Evolutionary conservation across 2,888 invertebrate genomes (phyloP), one percentile per base, ranked within the genome.

Genomic region (Elmis aenea): DNA sequence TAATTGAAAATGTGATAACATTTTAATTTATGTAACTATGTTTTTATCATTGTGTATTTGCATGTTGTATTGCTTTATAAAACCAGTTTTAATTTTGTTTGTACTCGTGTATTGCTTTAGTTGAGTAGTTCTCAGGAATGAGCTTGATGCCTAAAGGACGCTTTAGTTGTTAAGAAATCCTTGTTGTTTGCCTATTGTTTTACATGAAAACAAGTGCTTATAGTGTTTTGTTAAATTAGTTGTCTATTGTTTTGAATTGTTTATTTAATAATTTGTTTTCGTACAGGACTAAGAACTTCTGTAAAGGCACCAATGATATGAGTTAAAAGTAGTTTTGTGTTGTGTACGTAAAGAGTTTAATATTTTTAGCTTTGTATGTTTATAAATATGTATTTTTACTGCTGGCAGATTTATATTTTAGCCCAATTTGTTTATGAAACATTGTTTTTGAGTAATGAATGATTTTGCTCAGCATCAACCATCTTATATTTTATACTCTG

Each of bases 391-490:
- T 38, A 38, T n/a, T 38, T 42, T 54, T 50, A 55, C 55, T 57
- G 57, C 57, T 54, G 57, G 57, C 57, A 55, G 57, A 50, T 51
- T 52, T 50, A 51, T 53, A 44, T 50, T 45, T 46, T 45, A 47
- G 41, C 38, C 45, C 34, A 40, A 47, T 50, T 48, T 47, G 46
- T 6, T 18, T 18, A 18, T 8, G 5, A 18, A 18, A 18, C 5
- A 18, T 18, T 8, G 8, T 18, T 18, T 18, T 18, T 18, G 8
- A 18, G 37, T 37, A 18, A 18, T 18, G 18, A 5, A 6, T 5
- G 5, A 18, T 18, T 18, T 18, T 18, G 8, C 18, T 18, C 32
- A 37, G 32, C 29, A 21, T 26, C 25, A 21, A 25, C 26, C 32
- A 25, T 38, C 27, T 32, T 31, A 38, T 20, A 25, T 27, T 12